Percentiles rank a stretch among this genome's conserved stretches.
phyloP scores from a whole-genome alignment of 2,888 invertebrate species.

The Amphipoea oculea region DNA sequence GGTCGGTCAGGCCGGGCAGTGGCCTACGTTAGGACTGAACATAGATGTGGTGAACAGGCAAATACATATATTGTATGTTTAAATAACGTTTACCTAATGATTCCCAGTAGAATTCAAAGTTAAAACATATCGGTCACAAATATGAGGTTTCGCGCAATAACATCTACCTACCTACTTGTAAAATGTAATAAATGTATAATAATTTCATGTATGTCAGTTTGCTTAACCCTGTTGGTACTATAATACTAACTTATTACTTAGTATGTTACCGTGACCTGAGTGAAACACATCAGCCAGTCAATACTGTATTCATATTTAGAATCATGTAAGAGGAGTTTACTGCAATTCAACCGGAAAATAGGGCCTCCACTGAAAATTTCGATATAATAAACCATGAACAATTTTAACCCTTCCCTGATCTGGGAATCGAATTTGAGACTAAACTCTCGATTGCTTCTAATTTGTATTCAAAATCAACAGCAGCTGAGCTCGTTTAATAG shows the following conservation, averaged over 20 bases:
- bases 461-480: neutral
- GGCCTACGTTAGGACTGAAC: neutral
- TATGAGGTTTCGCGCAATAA: neutral
- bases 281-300: no score
- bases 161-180: neutral
- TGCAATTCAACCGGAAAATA: neutral
- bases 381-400: neutral
- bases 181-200: neutral
- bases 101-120: neutral
- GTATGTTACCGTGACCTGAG: neutral
- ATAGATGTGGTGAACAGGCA: slow-evolving; percentile 10
- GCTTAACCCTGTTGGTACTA: neutral
- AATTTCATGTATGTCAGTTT: no score
- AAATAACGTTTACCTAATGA: neutral
- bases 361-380: neutral
- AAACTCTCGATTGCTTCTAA: neutral
- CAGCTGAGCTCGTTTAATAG: neutral
- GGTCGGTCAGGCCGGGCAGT: slow-evolving; percentile 34
- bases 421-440: neutral
- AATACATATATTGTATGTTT: neutral
- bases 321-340: neutral
- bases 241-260: neutral
- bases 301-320: neutral
- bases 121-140: neutral
- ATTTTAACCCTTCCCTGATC: neutral